Percentiles rank a stretch among this genome's conserved stretches.
Conservation (phyloP, 2,888 invertebrate genomes). For the Hydrotaea diabolus region DNA sequence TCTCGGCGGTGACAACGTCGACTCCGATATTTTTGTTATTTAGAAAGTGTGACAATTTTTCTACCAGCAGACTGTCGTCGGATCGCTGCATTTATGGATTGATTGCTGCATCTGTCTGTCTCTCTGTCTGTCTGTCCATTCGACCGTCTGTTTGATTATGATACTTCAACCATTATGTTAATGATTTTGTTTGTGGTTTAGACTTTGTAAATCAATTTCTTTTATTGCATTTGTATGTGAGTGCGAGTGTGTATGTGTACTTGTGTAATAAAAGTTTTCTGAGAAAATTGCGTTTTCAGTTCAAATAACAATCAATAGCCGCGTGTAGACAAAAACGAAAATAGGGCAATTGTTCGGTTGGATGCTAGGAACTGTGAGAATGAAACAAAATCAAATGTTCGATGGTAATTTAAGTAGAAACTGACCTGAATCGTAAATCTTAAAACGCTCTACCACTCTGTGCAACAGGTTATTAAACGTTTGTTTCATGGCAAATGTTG, state of each 20-base stretch:
- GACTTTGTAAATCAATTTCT: slow-evolving; percentile 12
- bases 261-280: slow-evolving; percentile 32
- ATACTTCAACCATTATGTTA: slow-evolving; percentile 35
- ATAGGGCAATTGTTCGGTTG: neutral
- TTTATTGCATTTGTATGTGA: neutral
- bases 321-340: neutral
- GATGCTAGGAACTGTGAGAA: neutral
- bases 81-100: slow-evolving; percentile 4
- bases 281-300: slow-evolving; percentile 22
- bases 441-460: too few relatives aligned
- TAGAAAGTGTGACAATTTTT: slow-evolving; percentile 43
- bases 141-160: neutral
- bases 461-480: too few relatives aligned
- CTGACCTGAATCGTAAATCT: too few relatives aligned
- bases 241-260: neutral
- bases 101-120: neutral
- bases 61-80: too few relatives aligned
- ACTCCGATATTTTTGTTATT: neutral
- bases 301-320: neutral
- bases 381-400: neutral
- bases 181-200: slow-evolving; percentile 28
- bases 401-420: too few relatives aligned
- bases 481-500: too few relatives aligned
- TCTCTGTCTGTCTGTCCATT: neutral
- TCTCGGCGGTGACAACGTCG: neutral